Evolutionary conservation across 2,113 vertebrate genomes (phyloP).

Genomic region (Odocoileus hemionus): DNA sequence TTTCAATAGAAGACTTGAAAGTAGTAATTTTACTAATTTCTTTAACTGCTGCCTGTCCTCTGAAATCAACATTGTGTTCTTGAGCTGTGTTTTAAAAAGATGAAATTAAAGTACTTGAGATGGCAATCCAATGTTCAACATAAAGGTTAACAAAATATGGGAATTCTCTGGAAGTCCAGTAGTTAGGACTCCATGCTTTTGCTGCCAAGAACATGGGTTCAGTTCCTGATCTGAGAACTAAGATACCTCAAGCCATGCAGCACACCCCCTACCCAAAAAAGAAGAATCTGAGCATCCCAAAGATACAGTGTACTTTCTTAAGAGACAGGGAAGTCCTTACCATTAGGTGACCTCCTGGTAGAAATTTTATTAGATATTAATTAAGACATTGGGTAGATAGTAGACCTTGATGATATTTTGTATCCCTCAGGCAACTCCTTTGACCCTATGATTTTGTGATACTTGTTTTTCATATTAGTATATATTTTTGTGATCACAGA

Average conservation of each 20-base stretch:
- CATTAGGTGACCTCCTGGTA: neutral
- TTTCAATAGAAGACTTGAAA: neutral
- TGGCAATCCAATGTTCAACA: neutral
- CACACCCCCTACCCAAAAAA: no score
- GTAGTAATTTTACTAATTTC: neutral
- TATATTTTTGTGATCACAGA: neutral
- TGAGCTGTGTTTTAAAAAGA: neutral
- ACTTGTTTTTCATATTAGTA: neutral
- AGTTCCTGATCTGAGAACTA: neutral
- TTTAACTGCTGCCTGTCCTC: neutral
- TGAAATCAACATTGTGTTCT: neutral
- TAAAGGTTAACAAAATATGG: neutral
- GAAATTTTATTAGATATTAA: neutral
- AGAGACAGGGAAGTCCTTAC: neutral
- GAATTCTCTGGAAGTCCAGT: neutral
- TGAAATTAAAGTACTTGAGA: neutral
- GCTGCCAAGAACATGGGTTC: neutral
- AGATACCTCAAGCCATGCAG: neutral
- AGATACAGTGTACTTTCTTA: neutral
- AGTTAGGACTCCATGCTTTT: neutral
- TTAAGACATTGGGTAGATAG: neutral
- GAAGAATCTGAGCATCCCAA: neutral
- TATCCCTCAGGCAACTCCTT: neutral
- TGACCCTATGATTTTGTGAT: neutral
- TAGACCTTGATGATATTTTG: neutral